Evolutionary conservation across 2,113 vertebrate species (phyloP), one percentile per base, ranked within the genome.

Genomic region (Oostethus manadensis): DNA sequence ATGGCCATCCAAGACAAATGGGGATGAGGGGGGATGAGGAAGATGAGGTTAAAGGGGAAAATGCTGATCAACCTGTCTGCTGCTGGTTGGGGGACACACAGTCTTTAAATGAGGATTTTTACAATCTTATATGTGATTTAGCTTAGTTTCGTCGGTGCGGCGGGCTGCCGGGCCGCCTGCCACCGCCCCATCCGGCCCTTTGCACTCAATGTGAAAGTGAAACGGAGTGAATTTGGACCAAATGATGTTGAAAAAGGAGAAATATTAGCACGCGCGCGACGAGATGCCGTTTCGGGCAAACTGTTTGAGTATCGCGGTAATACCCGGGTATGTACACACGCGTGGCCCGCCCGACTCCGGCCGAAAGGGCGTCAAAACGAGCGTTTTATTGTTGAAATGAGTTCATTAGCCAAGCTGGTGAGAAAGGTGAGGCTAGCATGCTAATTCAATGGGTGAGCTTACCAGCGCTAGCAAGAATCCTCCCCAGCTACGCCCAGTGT

Each of bases 401-500:
- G 7, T 38, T 62, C 72, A 79, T 78, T 66, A 70, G 44, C 59
- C 8, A 11, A 22, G 9, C 44, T 20, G 17, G 7, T 57, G 20
- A 64, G 3, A 18, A 45, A 42, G 63, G 10, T 56, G 53, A 51
- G 20, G 51, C 58, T 76, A 83, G 76, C 73, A 46, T 56, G 81
- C 64, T 70, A 76, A 71, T 82, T 70, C 18, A 46, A 59, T 56
- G 22, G 29, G 74, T 56, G 51, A 10, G 38, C 82, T 86, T 83
- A 88, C 83, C 86, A 54, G 74, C 66, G 70, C 80, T 60, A 78
- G 72, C 66, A 47, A 58, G 71, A 33, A 73, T 70, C 81, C 88
- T 79, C 66, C 66, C 66, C 81, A 86, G 86, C 81, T 77, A 87
- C 89, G 87, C 89, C 88, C 88, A 78, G 73, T 70, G 77, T 77